A percentile compares a stretch with the other conserved stretches of the same genome.
Evolutionary conservation across 1,140 invertebrate species (phyloP).

Genomic region (Octopus bimaculoides): DNA sequence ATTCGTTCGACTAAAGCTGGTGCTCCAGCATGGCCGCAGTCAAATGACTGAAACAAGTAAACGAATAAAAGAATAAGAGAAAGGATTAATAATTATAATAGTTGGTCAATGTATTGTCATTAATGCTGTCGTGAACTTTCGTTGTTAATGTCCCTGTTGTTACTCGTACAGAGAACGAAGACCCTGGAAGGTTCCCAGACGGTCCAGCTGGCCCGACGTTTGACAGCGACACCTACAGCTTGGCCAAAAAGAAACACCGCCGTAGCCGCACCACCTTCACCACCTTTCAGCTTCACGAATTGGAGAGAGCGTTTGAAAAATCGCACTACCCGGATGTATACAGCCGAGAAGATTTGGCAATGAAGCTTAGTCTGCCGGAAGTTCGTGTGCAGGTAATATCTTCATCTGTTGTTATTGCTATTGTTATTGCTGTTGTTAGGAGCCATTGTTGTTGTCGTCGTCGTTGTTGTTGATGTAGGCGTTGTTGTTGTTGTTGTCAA

Average conservation of each 20-base stretch:
- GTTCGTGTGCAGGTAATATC: conserved; percentile 89
- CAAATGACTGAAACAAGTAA: too few species aligned
- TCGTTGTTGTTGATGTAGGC: not conserved
- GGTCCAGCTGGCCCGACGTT: too few species aligned
- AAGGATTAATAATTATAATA: too few species aligned
- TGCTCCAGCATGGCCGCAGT: too few species aligned
- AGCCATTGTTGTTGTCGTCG: not conserved
- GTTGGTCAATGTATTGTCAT: too few species aligned
- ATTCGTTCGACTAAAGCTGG: too few species aligned
- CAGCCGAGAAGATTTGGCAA: conserved; percentile 93
- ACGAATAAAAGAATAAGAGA: too few species aligned
- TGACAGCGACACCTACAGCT: too few species aligned
- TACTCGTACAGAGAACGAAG: too few species aligned
- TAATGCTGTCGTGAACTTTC: too few species aligned
- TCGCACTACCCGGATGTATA: conserved; percentile 98
- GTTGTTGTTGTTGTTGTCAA: not conserved
- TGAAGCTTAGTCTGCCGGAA: conserved; percentile 91
- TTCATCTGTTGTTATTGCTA: not conserved
- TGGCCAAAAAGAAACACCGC: conserved; percentile 33
- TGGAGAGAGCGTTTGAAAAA: conserved; percentile 95
- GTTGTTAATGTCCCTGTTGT: too few species aligned
- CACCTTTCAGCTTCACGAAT: conserved; percentile 91
- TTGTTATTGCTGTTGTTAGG: not conserved
- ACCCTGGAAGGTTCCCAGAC: too few species aligned
- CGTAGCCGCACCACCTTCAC: conserved; percentile 88